A percentile compares a stretch with the other conserved stretches of the same genome.
Evolutionary conservation across 2,888 invertebrate genomes (phyloP).

Genomic region (Sipha maydis): DNA sequence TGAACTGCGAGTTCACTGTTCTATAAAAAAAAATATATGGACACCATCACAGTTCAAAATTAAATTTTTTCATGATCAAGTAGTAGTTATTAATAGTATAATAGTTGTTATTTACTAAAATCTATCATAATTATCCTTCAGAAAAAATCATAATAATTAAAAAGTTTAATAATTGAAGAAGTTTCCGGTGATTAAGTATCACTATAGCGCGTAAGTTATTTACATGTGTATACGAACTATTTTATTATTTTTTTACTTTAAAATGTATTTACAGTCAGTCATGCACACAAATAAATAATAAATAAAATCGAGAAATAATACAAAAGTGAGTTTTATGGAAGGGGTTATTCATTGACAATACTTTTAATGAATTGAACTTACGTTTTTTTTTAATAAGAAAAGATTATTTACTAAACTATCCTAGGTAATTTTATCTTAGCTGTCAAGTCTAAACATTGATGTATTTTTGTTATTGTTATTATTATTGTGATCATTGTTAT

Average conservation of each 20-base stretch:
- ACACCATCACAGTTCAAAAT: background rate
- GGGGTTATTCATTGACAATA: too few relatives aligned
- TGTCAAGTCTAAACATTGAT: too few relatives aligned
- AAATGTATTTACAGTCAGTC: background rate
- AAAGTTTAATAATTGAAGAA: conserved; percentile 20
- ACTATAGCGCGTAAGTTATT: conserved; percentile 19
- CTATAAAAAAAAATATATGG: background rate
- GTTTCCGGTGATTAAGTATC: conserved; percentile 42
- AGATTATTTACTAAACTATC: too few relatives aligned
- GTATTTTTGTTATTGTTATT: too few relatives aligned
- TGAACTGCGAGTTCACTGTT: background rate
- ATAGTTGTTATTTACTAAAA: background rate
- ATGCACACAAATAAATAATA: too few relatives aligned
- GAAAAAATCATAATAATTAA: background rate
- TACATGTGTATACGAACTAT: background rate
- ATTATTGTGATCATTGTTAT: too few relatives aligned
- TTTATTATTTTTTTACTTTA: background rate
- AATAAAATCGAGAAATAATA: too few relatives aligned
- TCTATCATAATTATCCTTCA: conserved; percentile 6
- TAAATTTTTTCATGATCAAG: background rate
- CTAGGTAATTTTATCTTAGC: too few relatives aligned
- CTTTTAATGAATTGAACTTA: too few relatives aligned
- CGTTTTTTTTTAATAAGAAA: too few relatives aligned
- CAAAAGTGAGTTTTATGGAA: too few relatives aligned
- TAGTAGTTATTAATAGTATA: background rate